A percentile compares a stretch with the other conserved stretches of the same genome.
Conservation (phyloP, 2,113 vertebrate species). For the Hypanus sabinus region DNA sequence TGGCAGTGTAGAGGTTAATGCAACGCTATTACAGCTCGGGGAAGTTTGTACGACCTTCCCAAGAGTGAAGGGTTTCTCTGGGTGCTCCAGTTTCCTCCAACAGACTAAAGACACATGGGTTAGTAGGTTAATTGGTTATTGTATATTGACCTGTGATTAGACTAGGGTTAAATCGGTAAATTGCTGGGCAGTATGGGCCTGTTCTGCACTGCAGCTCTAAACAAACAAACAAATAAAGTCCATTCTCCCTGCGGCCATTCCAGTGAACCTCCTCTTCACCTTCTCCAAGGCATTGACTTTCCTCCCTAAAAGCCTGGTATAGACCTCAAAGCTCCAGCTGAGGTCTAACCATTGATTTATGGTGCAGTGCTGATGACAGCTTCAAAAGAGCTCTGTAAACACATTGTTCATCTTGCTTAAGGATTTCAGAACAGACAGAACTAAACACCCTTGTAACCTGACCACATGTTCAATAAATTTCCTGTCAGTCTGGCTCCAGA, state of each 20-base stretch:
- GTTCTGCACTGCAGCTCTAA: too few species aligned
- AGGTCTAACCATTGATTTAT: not conserved
- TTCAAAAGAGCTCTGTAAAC: constrained; percentile 2
- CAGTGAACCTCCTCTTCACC: not conserved
- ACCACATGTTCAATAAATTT: not conserved
- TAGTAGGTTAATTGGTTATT: too few species aligned
- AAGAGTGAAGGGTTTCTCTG: too few species aligned
- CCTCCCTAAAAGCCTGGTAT: not conserved
- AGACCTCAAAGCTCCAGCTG: not conserved
- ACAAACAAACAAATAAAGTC: not conserved
- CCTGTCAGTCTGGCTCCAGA: constrained; percentile 1
- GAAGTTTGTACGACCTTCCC: too few species aligned
- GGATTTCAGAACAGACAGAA: not conserved
- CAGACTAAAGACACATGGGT: too few species aligned
- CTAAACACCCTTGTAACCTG: not conserved
- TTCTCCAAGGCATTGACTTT: not conserved
- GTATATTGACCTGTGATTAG: too few species aligned
- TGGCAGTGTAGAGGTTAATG: too few species aligned
- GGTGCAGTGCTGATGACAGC: too few species aligned
- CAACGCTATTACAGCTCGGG: too few species aligned
- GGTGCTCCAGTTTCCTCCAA: too few species aligned
- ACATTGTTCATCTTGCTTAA: not conserved
- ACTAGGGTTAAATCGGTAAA: too few species aligned
- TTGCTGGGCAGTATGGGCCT: too few species aligned
- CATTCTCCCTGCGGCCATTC: not conserved